Percentiles rank a stretch among this genome's conserved stretches.
Conservation (phyloP, 2,888 invertebrate species). For the Nephrotoma appendiculata region DNA sequence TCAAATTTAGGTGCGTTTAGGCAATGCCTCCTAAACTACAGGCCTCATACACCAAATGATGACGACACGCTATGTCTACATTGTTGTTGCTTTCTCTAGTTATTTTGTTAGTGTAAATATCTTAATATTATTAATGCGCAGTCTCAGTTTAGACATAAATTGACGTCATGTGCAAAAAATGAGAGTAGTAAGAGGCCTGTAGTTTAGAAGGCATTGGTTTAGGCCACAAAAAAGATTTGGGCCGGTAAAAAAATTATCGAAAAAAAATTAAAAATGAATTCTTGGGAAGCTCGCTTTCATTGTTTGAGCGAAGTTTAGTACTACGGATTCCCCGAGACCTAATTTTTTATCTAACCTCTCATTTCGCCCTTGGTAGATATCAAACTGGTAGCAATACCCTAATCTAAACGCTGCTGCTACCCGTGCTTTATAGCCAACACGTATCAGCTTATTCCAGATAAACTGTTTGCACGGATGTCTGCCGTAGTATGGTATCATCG, state of each 20-base stretch:
- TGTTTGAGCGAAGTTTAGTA: not conserved
- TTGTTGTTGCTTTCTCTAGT: too few species aligned
- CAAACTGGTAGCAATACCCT: not conserved
- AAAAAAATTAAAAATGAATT: not conserved
- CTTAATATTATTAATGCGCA: too few species aligned
- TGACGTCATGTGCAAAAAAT: too few species aligned
- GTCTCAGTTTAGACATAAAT: too few species aligned
- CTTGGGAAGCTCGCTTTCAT: not conserved
- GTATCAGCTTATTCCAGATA: not conserved
- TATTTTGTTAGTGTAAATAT: too few species aligned
- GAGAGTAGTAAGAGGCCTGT: too few species aligned
- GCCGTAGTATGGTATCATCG: not conserved
- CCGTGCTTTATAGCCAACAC: not conserved
- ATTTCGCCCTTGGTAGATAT: too few species aligned
- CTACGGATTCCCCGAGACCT: not conserved
- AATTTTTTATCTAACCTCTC: not conserved
- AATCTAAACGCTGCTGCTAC: not conserved
- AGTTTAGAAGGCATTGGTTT: too few species aligned
- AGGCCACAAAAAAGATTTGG: not conserved
- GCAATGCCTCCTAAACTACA: too few species aligned
- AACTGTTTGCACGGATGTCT: not conserved
- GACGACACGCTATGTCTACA: too few species aligned
- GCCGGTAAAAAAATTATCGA: not conserved
- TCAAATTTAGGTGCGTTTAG: not conserved
- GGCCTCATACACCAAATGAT: too few species aligned